A percentile compares a stretch with the other conserved stretches of the same genome.
phyloP scores from a whole-genome alignment of 2,888 invertebrate species.

The Sarcophaga variegata region DNA sequence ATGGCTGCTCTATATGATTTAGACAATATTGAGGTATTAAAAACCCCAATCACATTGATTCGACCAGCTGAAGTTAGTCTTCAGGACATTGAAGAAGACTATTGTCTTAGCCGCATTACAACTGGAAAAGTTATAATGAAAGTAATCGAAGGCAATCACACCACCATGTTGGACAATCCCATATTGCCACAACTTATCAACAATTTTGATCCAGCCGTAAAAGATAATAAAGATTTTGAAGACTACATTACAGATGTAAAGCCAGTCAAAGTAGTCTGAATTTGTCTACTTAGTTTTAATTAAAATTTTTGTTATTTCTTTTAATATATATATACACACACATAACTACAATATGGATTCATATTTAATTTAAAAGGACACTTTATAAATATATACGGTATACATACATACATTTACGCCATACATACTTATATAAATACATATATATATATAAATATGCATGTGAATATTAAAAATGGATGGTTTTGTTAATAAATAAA shows the following conservation, averaged over 20 bases:
- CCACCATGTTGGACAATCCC: constrained; percentile 86
- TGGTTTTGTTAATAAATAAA: too few species aligned
- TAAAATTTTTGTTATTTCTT: too few species aligned
- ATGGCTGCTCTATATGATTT: constrained; percentile 83
- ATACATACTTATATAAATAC: too few species aligned
- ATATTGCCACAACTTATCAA: constrained; percentile 86
- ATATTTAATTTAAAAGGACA: too few species aligned
- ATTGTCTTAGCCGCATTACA: constrained; percentile 85
- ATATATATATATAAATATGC: too few species aligned
- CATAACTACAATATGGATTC: too few species aligned
- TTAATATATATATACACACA: too few species aligned
- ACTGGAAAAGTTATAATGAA: constrained; percentile 84
- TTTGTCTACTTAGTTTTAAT: too few species aligned
- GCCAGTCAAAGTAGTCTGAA: neutral
- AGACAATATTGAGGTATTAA: constrained; percentile 80
- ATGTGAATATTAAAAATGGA: too few species aligned
- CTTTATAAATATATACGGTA: too few species aligned
- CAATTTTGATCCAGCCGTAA: constrained; percentile 78
- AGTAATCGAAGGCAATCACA: constrained; percentile 88
- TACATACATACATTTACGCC: too few species aligned
- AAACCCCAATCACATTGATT: constrained; percentile 85
- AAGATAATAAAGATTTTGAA: constrained; percentile 72
- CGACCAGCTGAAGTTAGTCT: constrained; percentile 85
- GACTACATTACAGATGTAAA: constrained; percentile 60
- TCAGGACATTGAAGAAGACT: constrained; percentile 85